phyloP scores from a whole-genome alignment of 2,797 vertebrate species.

The Huso huso region DNA sequence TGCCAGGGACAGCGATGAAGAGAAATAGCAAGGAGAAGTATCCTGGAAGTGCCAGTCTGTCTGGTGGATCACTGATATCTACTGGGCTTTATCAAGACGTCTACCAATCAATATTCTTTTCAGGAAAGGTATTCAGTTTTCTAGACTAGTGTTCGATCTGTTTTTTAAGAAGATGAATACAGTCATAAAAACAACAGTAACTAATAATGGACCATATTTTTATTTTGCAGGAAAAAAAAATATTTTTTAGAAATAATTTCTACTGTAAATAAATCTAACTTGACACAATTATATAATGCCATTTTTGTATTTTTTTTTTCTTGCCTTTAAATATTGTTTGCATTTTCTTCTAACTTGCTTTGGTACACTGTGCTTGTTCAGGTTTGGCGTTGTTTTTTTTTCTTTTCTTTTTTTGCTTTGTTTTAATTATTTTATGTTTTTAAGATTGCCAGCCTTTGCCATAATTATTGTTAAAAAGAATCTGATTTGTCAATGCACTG shows the following conservation, averaged over 20 bases:
- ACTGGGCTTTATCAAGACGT: constrained; percentile 17
- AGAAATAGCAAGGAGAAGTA: constrained; percentile 38
- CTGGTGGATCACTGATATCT: constrained; percentile 14
- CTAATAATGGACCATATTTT: constrained; percentile 43
- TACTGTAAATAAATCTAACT: constrained; percentile 40
- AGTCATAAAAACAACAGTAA: constrained; percentile 27
- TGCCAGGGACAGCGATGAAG: constrained; percentile 47
- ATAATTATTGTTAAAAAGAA: not conserved
- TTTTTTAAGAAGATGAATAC: constrained; percentile 30
- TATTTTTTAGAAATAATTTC: constrained; percentile 57
- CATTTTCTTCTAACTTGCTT: not conserved
- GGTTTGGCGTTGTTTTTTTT: too few species aligned
- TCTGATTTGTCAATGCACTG: constrained; percentile 8
- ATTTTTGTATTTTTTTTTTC: constrained; percentile 47
- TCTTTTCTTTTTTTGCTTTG: too few species aligned
- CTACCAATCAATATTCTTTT: not conserved
- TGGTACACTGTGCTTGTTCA: too few species aligned
- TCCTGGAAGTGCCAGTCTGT: not conserved
- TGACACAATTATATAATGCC: constrained; percentile 26
- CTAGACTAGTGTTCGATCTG: not conserved
- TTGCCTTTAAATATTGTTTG: constrained; percentile 41
- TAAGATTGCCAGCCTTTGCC: not conserved
- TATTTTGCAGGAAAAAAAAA: constrained; percentile 42
- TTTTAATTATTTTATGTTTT: not conserved
- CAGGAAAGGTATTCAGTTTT: constrained; percentile 3